Evolutionary conservation across 2,888 invertebrate species (phyloP), one percentile per base, ranked within the genome.

Genomic region (Amphimallon solstitiale): DNA sequence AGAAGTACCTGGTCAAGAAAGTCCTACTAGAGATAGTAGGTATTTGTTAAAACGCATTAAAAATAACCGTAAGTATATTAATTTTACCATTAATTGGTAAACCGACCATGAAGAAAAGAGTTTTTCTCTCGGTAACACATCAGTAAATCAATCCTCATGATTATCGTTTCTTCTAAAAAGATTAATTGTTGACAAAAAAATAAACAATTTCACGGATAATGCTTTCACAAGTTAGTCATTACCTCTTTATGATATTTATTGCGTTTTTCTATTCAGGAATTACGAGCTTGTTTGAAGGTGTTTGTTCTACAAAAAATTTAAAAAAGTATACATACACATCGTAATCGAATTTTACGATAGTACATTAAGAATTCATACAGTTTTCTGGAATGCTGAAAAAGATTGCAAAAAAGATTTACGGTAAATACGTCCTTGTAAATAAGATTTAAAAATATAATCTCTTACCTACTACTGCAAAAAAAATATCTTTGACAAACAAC

Each of bases 181-280:
- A 59, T 59, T 59, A 59, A 59, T 59, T 54, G 17, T 38, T 23
- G 23, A 15, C 43, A 23, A 43, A 38, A 54, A 59, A 59, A 19
- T 15, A 43, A 15, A 59, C 56, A 29, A 59, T 59, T 59, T 59
- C 43, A 59, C 56, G 56, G 56, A 12, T 12, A 9, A 38, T 43
- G 56, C 23, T 14, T 29, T 19, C 14, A 43, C 43, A 15, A 29
- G 29, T 29, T 29, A 29, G 29, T 5, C 29, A 29, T 29, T 29
- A 29, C 23, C 10, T 29, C 23, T 59, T 43, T 45, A 59, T 29
- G 38, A 15, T 40, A 59, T 43, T 59, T 59, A 29, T 59, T 43
- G 23, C 43, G 43, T 43, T 34, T 45, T 43, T 29, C 12, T 59
- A 7, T 45, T 12, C 45, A 17, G 15, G 12, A 43, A 59, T 59